Evolutionary conservation across 2,888 invertebrate genomes (phyloP).

Genomic region (Brachypalpus laphriformis): DNA sequence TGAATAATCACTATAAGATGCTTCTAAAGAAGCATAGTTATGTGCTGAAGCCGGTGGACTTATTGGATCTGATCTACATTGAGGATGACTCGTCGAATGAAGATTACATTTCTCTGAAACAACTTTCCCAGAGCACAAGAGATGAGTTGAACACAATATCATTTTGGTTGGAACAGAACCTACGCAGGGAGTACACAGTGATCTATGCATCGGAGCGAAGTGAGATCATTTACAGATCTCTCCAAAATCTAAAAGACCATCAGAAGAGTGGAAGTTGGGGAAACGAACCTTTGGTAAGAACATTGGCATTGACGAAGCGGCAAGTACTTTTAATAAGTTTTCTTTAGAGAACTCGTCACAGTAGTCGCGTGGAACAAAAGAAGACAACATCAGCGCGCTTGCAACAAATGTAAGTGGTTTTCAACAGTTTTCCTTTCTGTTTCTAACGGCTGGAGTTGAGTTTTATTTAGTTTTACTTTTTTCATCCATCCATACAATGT

Average conservation of each 20-base stretch:
- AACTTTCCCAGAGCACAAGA: conserved; percentile 88
- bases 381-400: conserved; percentile 91
- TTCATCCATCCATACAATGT: no score
- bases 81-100: conserved; percentile 90
- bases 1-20: conserved; percentile 95
- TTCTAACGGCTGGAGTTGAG: no score
- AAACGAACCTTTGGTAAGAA: conserved; percentile 87
- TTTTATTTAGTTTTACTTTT: no score
- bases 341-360: conserved; percentile 80
- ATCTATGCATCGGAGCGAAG: conserved; percentile 90
- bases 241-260: conserved; percentile 91
- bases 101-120: conserved; percentile 86
- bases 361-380: conserved; percentile 90
- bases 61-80: conserved; percentile 93
- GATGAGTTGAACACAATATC: conserved; percentile 91
- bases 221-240: conserved; percentile 88
- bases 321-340: not conserved
- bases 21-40: conserved; percentile 93
- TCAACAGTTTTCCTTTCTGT: not conserved
- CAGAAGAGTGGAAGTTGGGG: conserved; percentile 91
- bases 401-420: conserved; percentile 87
- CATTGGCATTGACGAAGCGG: not conserved
- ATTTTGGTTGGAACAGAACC: conserved; percentile 92
- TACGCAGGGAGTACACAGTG: conserved; percentile 88
- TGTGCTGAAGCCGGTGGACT: conserved; percentile 92